Base-by-base conservation (phyloP, 2,113 vertebrate genomes). In the Chaenogobius annularis region DNA sequence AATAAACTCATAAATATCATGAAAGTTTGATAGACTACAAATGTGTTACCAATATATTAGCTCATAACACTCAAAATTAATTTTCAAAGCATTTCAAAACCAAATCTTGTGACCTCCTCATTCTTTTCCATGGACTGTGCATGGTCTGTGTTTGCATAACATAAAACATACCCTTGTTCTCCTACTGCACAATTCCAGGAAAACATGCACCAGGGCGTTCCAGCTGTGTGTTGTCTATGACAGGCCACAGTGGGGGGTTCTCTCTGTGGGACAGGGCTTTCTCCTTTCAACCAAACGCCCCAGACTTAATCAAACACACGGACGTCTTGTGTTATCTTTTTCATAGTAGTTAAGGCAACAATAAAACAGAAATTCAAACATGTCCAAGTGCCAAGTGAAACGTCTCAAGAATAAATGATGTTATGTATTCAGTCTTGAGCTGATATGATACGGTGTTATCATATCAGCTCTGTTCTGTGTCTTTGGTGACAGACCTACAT, bases 301-400 rank as follows among this genome's bases (percentile, higher is more conserved):
- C 4, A 63, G 0, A 10, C 70, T 73, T 71, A 47, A 26, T 22
- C 10, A 48, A 69, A 65, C 13, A 13, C n/a, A 62, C 23, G 55
- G 31, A 69, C 58, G 35, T 20, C 61, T 68, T 14, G 69, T 59
- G 54, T 15, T 35, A 73, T 69, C 31, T 67, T 78, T 83, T 64
- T 81, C 84, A 79, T 73, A 83, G 73, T 56, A 74, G 78, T 77
- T 58, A 74, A 68, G 72, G 64, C 63, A 79, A 81, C 58, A 68
- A 68, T 43, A 70, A 74, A 78, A 70, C 40, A 76, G 46, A 66
- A 82, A 80, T 66, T 5, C 3, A 69, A 85, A 73, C 75, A 68
- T 12, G 31, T 72, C 22, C 61, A 10, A 61, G 50, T 61, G 79
- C 81, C 82, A 88, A 83, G 19, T 50, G 26, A 83, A 88, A 86